phyloP scores from a whole-genome alignment of 1,140 invertebrate species.

The Drosophila tristis region DNA sequence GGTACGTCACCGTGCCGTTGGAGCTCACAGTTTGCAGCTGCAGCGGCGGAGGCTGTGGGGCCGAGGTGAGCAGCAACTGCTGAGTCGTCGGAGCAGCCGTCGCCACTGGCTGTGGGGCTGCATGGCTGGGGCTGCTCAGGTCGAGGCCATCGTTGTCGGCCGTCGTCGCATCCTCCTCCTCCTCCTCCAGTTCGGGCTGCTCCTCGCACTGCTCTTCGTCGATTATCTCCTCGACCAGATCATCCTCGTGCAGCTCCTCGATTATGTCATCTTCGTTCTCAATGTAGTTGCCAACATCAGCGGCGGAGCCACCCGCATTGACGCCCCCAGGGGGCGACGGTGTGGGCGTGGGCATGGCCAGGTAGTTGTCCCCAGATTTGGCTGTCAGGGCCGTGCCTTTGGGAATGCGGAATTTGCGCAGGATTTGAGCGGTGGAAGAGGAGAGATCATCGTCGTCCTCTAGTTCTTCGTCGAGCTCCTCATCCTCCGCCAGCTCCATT shows the following conservation, averaged over 20 bases:
- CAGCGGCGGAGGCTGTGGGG: slow-evolving; percentile 49
- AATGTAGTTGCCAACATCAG: slow-evolving; percentile 46
- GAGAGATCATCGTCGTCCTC: slow-evolving; percentile 56
- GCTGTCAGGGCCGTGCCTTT: slow-evolving; percentile 78
- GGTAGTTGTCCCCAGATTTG: slow-evolving; percentile 53
- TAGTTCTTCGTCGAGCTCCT: slow-evolving; percentile 62
- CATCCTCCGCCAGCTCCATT: slow-evolving; percentile 49
- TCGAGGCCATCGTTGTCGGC: slow-evolving; percentile 49
- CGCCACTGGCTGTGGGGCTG: slow-evolving; percentile 8
- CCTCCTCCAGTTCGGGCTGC: slow-evolving; percentile 24
- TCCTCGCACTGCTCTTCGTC: slow-evolving; percentile 65
- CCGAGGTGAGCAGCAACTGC: slow-evolving; percentile 40
- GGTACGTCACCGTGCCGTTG: slow-evolving; percentile 78
- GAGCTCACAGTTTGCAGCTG: slow-evolving; percentile 77
- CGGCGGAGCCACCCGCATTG: slow-evolving; percentile 15
- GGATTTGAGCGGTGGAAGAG: slow-evolving; percentile 73
- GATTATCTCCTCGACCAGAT: slow-evolving; percentile 77
- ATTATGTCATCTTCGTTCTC: slow-evolving; percentile 69
- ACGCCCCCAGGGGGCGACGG: slow-evolving; percentile 62
- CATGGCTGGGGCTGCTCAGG: slow-evolving; percentile 36
- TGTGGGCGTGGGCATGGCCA: slow-evolving; percentile 73
- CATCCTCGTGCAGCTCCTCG: slow-evolving; percentile 74
- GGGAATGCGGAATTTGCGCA: slow-evolving; percentile 80
- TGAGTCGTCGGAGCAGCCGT: slow-evolving; percentile 15
- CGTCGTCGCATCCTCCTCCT: slow-evolving; percentile 19